Evolutionary conservation across 2,113 vertebrate genomes (phyloP).

Genomic region (Caranx melampygus): DNA sequence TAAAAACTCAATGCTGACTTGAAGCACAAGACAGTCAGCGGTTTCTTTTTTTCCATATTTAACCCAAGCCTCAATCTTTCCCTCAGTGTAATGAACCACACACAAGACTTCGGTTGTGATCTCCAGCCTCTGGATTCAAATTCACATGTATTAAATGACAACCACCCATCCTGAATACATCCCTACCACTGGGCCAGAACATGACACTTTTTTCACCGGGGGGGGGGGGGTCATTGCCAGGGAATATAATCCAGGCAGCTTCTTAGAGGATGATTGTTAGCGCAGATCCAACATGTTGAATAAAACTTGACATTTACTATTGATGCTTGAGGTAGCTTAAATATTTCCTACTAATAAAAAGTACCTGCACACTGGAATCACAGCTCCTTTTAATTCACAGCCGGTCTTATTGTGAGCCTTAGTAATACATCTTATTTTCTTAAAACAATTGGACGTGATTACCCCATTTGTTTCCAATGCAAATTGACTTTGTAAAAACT

Average conservation of each 20-base stretch:
- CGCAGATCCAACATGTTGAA: not conserved
- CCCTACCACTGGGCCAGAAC: not conserved
- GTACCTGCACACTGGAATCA: conserved; percentile 1
- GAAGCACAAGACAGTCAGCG: not conserved
- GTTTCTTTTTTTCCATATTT: not conserved
- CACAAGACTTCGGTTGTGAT: not conserved
- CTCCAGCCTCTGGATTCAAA: not conserved
- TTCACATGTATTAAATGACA: not conserved
- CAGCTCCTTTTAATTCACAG: conserved; percentile 16
- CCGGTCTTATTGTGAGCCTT: not conserved
- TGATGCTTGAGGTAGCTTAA: not conserved
- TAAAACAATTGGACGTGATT: not conserved
- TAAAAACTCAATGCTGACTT: not conserved
- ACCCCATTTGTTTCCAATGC: not conserved
- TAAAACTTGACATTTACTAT: not conserved
- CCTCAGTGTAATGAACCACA: not conserved
- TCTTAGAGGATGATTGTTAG: not conserved
- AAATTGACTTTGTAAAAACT: not conserved
- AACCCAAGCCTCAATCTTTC: not conserved
- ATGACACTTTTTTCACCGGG: not conserved
- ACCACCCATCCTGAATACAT: not conserved
- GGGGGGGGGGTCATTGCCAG: not conserved
- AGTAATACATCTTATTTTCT: not conserved
- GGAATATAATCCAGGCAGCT: not conserved
- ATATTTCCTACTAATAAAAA: conserved; percentile 19